Percentiles rank a stretch among this genome's conserved stretches.
These are phyloP conservation scores for Andrena dorsata DNA, from an alignment of 2,888 invertebrate genomes.

Conservation along the genomic window DNA sequence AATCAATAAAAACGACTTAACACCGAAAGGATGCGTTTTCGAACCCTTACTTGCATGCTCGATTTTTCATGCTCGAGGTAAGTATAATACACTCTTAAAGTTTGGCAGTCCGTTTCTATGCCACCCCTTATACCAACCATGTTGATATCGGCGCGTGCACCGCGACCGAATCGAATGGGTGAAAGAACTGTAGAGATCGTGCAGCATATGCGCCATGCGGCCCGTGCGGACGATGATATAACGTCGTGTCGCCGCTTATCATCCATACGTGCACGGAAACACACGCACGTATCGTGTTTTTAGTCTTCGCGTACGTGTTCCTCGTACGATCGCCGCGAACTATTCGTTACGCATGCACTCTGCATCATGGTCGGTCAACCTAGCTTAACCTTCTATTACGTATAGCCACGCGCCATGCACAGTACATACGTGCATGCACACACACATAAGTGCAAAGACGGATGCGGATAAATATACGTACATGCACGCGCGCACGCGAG, in stretches of 20 bases:
- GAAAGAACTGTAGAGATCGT: slow-evolving; percentile 61
- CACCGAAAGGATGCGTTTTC: too few relatives aligned
- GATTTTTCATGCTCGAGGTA: neutral
- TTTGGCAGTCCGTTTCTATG: neutral
- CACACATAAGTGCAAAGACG: neutral
- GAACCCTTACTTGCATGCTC: neutral
- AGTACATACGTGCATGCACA: slow-evolving; percentile 4
- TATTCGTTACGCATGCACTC: slow-evolving; percentile 68
- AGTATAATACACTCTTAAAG: neutral
- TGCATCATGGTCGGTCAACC: slow-evolving; percentile 60
- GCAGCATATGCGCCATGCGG: slow-evolving; percentile 52
- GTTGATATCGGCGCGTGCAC: neutral
- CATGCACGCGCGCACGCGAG: neutral
- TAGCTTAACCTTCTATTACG: slow-evolving; percentile 61
- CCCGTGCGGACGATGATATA: slow-evolving; percentile 69
- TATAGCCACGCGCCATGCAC: slow-evolving; percentile 6
- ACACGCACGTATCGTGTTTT: slow-evolving; percentile 33
- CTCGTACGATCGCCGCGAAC: slow-evolving; percentile 43
- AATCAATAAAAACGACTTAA: too few relatives aligned
- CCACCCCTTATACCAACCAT: neutral
- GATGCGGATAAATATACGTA: neutral
- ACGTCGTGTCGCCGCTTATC: slow-evolving; percentile 67
- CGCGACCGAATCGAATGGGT: slow-evolving; percentile 56
- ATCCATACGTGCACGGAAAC: slow-evolving; percentile 32
- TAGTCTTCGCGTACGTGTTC: slow-evolving; percentile 23